phyloP scores from a whole-genome alignment of 2,888 invertebrate genomes.

The Catocala sponsa region DNA sequence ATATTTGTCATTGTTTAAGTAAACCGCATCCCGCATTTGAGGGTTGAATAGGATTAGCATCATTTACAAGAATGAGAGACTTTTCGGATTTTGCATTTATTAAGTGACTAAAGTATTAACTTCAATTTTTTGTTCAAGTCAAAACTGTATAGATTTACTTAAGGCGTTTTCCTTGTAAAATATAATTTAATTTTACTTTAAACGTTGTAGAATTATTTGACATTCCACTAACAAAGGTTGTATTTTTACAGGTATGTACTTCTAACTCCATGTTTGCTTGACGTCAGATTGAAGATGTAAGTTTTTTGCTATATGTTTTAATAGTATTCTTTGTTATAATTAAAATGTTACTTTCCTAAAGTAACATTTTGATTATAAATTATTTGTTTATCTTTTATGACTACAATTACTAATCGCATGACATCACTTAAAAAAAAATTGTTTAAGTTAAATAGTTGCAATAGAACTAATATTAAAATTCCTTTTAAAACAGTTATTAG shows the following conservation, averaged over 20 bases:
- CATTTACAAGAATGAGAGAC: slow-evolving; percentile 38
- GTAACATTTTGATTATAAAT: too few species aligned
- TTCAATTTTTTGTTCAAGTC: not conserved
- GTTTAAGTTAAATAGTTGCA: slow-evolving; percentile 24
- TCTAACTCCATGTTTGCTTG: slow-evolving; percentile 18
- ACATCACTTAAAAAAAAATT: not conserved
- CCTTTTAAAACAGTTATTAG: slow-evolving; percentile 63
- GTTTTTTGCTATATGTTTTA: not conserved
- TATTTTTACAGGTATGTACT: slow-evolving; percentile 57
- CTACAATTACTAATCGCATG: too few species aligned
- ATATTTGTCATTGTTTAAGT: slow-evolving; percentile 43
- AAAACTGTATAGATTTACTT: too few species aligned
- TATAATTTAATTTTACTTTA: too few species aligned
- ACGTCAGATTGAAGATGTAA: slow-evolving; percentile 25
- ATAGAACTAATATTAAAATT: slow-evolving; percentile 55
- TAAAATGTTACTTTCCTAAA: not conserved
- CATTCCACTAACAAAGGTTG: not conserved
- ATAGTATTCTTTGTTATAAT: too few species aligned
- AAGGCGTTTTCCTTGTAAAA: not conserved
- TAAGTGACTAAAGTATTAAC: not conserved
- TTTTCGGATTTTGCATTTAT: slow-evolving; percentile 9
- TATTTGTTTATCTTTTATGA: too few species aligned
- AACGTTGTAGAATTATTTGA: not conserved
- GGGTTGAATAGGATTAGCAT: slow-evolving; percentile 44
- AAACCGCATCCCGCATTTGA: slow-evolving; percentile 40